Conservation (phyloP, 1,140 invertebrate genomes). For the Calliphora vicina region DNA sequence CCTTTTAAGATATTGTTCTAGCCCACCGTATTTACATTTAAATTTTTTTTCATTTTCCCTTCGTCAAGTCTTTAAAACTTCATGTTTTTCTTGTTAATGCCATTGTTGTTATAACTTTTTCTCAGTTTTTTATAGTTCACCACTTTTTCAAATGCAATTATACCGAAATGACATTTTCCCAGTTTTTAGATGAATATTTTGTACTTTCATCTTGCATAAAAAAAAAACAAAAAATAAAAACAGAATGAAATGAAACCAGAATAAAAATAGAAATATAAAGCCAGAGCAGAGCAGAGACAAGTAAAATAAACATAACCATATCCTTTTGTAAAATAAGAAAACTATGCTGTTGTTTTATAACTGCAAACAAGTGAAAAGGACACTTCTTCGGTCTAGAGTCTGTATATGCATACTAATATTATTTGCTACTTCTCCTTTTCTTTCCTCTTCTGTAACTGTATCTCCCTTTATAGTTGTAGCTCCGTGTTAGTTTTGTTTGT, state of each 20-base stretch:
- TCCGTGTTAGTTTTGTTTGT: neutral
- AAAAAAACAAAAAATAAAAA: neutral
- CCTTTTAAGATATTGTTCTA: neutral
- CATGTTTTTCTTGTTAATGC: neutral
- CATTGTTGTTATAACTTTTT: slow-evolving; percentile 20
- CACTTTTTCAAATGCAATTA: slow-evolving; percentile 30
- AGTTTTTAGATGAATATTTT: slow-evolving; percentile 12
- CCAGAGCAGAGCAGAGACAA: neutral
- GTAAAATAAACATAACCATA: neutral
- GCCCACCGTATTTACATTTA: neutral
- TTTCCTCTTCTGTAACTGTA: neutral
- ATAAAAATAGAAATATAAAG: neutral
- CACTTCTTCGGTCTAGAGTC: neutral
- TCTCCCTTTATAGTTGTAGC: neutral
- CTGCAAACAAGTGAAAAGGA: neutral
- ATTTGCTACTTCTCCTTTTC: neutral
- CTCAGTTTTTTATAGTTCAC: neutral
- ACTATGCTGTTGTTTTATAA: neutral
- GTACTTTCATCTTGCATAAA: neutral
- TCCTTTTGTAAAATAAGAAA: neutral
- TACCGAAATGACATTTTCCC: slow-evolving; percentile 7
- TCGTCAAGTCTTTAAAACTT: neutral
- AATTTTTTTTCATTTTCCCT: neutral
- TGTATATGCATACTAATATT: neutral
- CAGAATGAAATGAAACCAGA: neutral